phyloP scores from a whole-genome alignment of 2,113 vertebrate genomes.

The Pogonocichla stellata region DNA sequence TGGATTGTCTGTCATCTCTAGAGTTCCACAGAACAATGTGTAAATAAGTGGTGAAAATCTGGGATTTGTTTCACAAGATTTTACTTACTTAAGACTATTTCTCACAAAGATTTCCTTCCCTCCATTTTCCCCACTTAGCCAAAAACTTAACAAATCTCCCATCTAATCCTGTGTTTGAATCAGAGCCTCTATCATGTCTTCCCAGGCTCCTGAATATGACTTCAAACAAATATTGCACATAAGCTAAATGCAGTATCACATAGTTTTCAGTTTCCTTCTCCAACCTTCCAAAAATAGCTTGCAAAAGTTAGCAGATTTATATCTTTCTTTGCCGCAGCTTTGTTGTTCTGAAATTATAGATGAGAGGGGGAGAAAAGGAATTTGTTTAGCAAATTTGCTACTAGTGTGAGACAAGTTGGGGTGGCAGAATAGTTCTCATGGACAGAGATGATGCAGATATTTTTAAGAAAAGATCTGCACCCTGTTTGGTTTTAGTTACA shows the following conservation, averaged over 20 bases:
- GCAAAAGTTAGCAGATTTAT: neutral
- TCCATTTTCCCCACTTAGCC: neutral
- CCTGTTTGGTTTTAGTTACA: neutral
- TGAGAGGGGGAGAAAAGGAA: neutral
- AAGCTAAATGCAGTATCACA: neutral
- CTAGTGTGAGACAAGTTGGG: neutral
- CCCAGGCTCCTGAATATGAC: neutral
- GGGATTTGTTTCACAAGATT: neutral
- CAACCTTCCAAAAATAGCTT: neutral
- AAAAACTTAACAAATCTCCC: neutral
- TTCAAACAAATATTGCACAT: neutral
- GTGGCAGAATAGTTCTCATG: neutral
- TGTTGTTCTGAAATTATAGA: neutral
- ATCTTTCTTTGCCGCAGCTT: neutral
- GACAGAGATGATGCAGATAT: neutral
- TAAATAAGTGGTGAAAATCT: neutral
- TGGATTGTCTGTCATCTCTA: neutral
- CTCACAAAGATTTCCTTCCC: neutral
- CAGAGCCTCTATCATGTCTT: neutral
- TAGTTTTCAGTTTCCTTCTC: neutral
- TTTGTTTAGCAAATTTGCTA: neutral
- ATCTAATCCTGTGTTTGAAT: neutral
- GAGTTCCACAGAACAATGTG: neutral
- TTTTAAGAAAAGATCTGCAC: neutral
- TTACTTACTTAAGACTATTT: neutral